Evolutionary conservation across 2,797 vertebrate genomes (phyloP).

Genomic region (Tauraco hartlaubi): DNA sequence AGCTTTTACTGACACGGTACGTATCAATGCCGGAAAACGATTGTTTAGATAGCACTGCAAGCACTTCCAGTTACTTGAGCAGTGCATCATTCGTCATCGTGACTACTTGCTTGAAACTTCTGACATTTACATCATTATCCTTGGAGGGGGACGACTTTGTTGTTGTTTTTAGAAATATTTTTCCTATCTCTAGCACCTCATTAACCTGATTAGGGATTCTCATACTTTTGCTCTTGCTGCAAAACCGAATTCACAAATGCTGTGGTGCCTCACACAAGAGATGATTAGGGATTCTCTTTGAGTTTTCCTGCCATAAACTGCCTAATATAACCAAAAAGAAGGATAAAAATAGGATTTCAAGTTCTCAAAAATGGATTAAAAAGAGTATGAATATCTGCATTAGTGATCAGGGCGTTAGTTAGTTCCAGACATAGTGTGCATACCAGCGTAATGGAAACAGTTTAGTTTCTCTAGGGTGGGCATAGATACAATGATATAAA

Average conservation of each 20-base stretch:
- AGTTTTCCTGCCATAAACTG: background rate
- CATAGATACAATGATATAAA: background rate
- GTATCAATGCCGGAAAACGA: background rate
- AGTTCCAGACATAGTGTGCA: background rate
- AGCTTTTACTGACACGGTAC: background rate
- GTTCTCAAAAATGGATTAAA: background rate
- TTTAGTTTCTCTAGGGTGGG: background rate
- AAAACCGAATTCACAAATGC: background rate
- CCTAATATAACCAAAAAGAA: background rate
- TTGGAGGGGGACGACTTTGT: background rate
- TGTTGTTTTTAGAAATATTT: background rate
- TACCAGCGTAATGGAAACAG: background rate
- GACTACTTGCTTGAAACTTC: background rate
- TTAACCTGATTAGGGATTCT: constrained; percentile 33
- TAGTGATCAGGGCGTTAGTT: background rate
- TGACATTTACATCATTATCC: background rate
- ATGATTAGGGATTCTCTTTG: constrained; percentile 30
- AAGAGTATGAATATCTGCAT: background rate
- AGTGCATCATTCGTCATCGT: background rate
- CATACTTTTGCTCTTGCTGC: background rate
- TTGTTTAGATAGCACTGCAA: background rate
- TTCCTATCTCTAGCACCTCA: background rate
- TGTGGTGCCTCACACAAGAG: background rate
- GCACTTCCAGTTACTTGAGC: background rate
- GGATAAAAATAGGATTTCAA: background rate